phyloP scores from a whole-genome alignment of 1,140 invertebrate genomes.

The Saccostrea cuccullata region DNA sequence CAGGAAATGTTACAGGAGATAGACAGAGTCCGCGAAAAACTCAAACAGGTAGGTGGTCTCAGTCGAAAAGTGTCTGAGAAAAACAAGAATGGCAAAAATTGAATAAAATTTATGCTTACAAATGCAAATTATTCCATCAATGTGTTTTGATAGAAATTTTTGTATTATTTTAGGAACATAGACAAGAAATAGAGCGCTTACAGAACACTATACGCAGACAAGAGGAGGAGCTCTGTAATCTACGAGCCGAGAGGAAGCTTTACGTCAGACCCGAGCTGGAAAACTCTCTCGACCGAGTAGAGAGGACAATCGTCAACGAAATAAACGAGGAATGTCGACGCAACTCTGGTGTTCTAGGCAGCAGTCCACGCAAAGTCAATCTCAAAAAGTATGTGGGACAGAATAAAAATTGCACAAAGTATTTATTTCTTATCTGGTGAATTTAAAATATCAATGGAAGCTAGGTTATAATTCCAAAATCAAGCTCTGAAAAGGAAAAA shows the following conservation, averaged over 20 bases:
- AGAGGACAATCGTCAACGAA: constrained; percentile 72
- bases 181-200: constrained; percentile 68
- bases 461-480: too few species aligned
- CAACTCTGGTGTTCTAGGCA: constrained; percentile 68
- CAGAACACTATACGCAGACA: constrained; percentile 65
- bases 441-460: too few species aligned
- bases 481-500: too few species aligned
- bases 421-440: too few species aligned
- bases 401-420: too few species aligned
- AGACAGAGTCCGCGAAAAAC: constrained; percentile 67
- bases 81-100: too few species aligned
- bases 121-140: too few species aligned
- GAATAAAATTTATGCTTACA: too few species aligned
- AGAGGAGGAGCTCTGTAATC: constrained; percentile 67
- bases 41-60: constrained; percentile 67
- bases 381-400: constrained; percentile 58
- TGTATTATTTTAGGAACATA: constrained; percentile 66
- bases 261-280: constrained; percentile 64
- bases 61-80: neutral
- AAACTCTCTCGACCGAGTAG: constrained; percentile 66
- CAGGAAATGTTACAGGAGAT: constrained; percentile 69
- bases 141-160: too few species aligned
- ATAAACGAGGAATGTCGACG: constrained; percentile 75
- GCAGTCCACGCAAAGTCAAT: constrained; percentile 68
- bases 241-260: constrained; percentile 64